Percentiles rank a stretch among this genome's conserved stretches.
Evolutionary conservation across 2,888 invertebrate species (phyloP).

Genomic region (Hymenopus coronatus): DNA sequence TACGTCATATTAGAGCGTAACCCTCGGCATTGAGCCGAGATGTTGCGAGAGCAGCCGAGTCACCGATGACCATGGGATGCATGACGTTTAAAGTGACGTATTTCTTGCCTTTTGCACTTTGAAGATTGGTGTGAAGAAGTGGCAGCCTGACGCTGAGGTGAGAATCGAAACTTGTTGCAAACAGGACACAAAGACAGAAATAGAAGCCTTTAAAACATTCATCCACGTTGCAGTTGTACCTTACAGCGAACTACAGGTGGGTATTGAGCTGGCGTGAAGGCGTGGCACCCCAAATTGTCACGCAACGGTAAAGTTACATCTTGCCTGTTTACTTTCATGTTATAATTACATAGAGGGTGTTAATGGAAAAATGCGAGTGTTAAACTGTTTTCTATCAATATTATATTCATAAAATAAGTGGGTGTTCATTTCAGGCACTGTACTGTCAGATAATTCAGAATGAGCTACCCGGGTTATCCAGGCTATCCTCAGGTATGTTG

Average conservation of each 20-base stretch:
- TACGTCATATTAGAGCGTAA: not conserved
- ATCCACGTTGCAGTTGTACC: no score
- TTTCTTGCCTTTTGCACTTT: not conserved
- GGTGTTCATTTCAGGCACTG: not conserved
- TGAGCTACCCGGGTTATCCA: slow-evolving; percentile 45
- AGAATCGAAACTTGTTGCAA: not conserved
- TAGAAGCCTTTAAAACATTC: no score
- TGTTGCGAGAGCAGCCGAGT: not conserved
- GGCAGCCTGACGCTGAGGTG: not conserved
- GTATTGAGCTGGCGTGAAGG: not conserved
- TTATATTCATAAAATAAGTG: not conserved
- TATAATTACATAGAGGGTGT: not conserved
- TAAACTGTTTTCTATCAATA: not conserved
- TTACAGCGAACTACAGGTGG: not conserved
- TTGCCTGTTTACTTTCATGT: not conserved
- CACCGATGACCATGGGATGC: not conserved
- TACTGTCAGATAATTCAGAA: slow-evolving; percentile 28
- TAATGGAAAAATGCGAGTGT: not conserved
- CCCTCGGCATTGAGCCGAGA: no score
- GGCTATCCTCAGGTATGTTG: slow-evolving; percentile 40
- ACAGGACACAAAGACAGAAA: not conserved
- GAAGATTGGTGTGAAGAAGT: not conserved
- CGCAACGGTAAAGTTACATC: not conserved
- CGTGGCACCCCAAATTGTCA: not conserved
- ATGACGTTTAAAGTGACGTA: not conserved